Base-by-base conservation (phyloP, 2,113 vertebrate genomes). In the Trematocara nigrifrons region DNA sequence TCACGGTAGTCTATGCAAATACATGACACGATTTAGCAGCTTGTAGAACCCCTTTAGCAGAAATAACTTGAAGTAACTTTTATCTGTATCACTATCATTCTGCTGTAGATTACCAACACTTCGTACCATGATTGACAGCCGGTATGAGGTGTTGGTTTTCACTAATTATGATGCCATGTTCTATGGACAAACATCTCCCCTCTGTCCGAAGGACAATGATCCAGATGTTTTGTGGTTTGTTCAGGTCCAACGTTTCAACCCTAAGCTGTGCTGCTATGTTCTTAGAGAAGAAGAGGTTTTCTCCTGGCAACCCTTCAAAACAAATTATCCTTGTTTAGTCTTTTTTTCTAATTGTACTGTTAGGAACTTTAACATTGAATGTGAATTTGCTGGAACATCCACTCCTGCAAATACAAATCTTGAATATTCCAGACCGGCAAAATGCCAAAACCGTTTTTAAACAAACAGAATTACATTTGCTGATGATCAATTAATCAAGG, bases 171-270 rank as follows among this genome's bases (percentile, higher is more conserved):
- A 20, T 42, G 35, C 10, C 11, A n/a, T 66, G 10, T 20, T 13
- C n/a, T 40, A 13, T 22, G 61, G 35, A 35, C 10, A 66, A 66
- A 40, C 18, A 66, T 3, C 35, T 69, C n/a, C 35, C 11, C 61
- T 13, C 11, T 69, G n/a, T 42, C 35, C 0, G 1, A 42, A 69
- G 64, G 35, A 15, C 0, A 69, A 2, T 42, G 35, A 22, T 22
- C 4, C n/a, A 22, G 35, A 22, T 5, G 64, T 15, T 42, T 69
- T 69, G 64, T 1, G 11, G 2, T 69, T 69, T 40, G 35, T 42
- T 69, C 2, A 0, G 61, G 29, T 22, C n/a, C n/a, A 40, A 40
- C 4, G 0, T 69, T 69, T 40, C n/a, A 42, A 69, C 11, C 35
- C 6, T 22, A 69, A 69, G 35, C 61, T 22, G n/a, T 69, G 61